Base-by-base conservation (phyloP, 2,888 invertebrate genomes). In the Patella ulyssiponensis region DNA sequence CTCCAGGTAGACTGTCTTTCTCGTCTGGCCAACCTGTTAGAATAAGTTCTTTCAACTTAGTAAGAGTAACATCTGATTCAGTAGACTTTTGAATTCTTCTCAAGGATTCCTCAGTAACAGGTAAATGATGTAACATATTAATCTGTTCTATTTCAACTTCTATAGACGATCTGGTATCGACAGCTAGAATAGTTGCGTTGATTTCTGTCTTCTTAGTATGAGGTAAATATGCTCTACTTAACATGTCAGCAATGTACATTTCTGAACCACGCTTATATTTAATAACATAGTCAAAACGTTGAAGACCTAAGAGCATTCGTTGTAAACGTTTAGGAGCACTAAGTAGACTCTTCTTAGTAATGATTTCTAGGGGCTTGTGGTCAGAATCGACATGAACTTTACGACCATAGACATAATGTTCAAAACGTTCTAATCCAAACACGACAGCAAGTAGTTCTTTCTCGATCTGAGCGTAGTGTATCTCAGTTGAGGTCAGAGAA, bases 391-490 rank as follows among this genome's bases (percentile, higher is more conserved):
- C 82, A 4, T 53, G 23, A 0, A 82, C 71, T 20, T 44, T 33
- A 20, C 80, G 73, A 2, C 83, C 84, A 72, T 80, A 85, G 2
- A 74, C 77, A 73, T 83, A 84, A 17, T 80, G 70, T 69, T 83
- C 77, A 72, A 83, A 86, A 20, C 77, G 81, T 73, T 80, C 77
- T 7, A 78, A 71, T 9, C 76, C 80, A 33, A 81, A 85, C 11
- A 81, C 80, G 11, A 87, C 72, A 2, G 82, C 78, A 1, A 84
- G 73, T 2, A 79, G 56, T 64, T 86, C 87, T 69, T 84, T 84
- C 74, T 87, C 85, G 15, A 85, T 84, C 64, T 85, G 82, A 12
- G 83, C 82, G 64, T 84, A 85, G 44, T 73, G 58, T 15, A 75
- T 76, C 44, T 86, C 82, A 5, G 80, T 78, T 52, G 70, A 71